Evolutionary conservation across 1,140 invertebrate species (phyloP).

Genomic region (Heliconius nattereri): DNA sequence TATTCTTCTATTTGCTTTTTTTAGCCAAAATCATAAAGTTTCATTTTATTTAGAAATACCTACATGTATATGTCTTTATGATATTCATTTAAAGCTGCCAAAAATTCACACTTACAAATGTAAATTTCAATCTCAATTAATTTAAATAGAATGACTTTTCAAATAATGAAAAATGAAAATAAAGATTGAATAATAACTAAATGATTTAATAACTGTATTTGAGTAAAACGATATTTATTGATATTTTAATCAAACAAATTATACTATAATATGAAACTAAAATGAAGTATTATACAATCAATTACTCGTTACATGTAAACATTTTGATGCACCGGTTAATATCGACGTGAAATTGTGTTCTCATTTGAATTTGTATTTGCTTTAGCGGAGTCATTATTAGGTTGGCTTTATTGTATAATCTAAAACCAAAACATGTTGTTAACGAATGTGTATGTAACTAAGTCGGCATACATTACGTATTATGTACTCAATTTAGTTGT

Average conservation of each 20-base stretch:
- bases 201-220: not conserved
- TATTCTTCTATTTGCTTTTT: too few species aligned
- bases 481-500: constrained; percentile 15
- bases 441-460: not conserved
- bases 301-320: not conserved
- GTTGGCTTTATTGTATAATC: not conserved
- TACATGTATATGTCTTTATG: too few species aligned
- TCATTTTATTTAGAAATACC: too few species aligned
- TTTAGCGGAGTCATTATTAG: not conserved
- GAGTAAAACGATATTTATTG: not conserved
- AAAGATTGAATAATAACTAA: not conserved
- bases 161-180: too few species aligned
- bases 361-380: not conserved
- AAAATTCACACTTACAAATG: too few species aligned
- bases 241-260: not conserved
- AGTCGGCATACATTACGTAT: constrained; percentile 22
- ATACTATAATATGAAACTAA: not conserved
- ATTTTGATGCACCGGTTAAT: not conserved
- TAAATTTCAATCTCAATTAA: too few species aligned
- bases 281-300: not conserved
- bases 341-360: not conserved
- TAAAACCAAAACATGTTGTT: constrained; percentile 6
- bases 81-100: too few species aligned
- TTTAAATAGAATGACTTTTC: not conserved
- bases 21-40: too few species aligned